phyloP scores from a whole-genome alignment of 2,888 invertebrate species.

The Melinaea menophilus region DNA sequence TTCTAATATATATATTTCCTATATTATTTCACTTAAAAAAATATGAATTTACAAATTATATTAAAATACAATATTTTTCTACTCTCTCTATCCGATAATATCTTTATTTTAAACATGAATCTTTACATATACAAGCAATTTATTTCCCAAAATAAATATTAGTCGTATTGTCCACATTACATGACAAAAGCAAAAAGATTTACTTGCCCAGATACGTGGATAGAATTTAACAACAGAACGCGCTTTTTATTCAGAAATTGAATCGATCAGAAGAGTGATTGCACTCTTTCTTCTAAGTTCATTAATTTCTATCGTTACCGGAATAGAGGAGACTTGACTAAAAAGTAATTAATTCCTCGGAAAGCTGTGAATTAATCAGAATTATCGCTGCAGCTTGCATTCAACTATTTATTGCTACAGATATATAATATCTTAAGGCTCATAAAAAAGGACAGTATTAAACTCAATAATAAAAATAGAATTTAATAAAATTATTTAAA shows the following conservation, averaged over 20 bases:
- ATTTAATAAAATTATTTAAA: neutral
- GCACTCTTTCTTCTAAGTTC: too few relatives aligned
- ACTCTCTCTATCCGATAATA: too few relatives aligned
- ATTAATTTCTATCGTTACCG: too few relatives aligned
- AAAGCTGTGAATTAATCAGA: constrained; percentile 46
- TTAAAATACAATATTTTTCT: too few relatives aligned
- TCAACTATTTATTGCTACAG: constrained; percentile 34
- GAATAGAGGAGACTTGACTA: too few relatives aligned
- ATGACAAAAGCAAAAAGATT: neutral
- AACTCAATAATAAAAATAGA: neutral
- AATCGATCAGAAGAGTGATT: constrained; percentile 28
- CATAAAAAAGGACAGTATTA: neutral
- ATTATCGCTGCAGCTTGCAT: constrained; percentile 59
- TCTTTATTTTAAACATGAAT: too few relatives aligned
- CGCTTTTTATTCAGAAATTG: constrained; percentile 10
- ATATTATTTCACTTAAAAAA: too few relatives aligned
- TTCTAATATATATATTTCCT: neutral
- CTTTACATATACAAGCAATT: too few relatives aligned
- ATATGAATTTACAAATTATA: too few relatives aligned
- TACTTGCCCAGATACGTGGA: neutral
- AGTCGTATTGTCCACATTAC: neutral
- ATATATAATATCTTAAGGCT: constrained; percentile 18
- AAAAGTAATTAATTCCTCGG: too few relatives aligned
- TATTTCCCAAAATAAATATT: too few relatives aligned
- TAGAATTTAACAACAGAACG: neutral